Evolutionary conservation across 2,888 invertebrate genomes (phyloP), one percentile per base, ranked within the genome.

Genomic region (Pyrrhia umbra): DNA sequence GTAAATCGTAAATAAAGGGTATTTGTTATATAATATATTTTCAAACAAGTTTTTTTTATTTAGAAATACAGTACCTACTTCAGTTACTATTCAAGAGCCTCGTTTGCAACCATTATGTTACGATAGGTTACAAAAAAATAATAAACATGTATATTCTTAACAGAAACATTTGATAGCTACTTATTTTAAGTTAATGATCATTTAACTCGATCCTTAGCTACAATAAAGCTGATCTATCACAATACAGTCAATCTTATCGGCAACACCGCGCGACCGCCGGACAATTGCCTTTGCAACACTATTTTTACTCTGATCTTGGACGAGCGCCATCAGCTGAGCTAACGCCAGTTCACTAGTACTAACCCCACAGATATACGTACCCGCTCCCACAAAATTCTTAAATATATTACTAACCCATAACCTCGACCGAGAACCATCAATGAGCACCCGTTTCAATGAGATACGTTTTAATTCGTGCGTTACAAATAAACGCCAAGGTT

Each of bases 311-410:
- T 80, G 86, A 85, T 88, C 87, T 94, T 94, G 94, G 94, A 92
- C 82, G 83, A 65, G 71, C 90, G 94, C 95, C 94, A 94, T 88
- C 86, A 85, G 84, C 80, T 95, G 95, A 84, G 96, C 96, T 68
- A 91, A 92, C 95, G 90, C 93, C 96, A 88, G 96, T 96, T 87
- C 86, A 96, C 80, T 96, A 73, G 40, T 77, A 96, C 87, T 96
- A 96, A 92, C 95, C 96, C 83, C 94, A 85, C 95, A 82, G 84
- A 85, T 87, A 90, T 88, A 88, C 90, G 88, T 86, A 87, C 89
- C 88, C 87, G 89, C 89, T 88, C 85, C 86, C 77, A 84, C 85
- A 82, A 87, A 92, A 88, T 85, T 83, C 82, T 81, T 78, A 81
- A 82, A 83, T 82, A 82, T 82, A 79, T 84, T 80, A 79, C 83